phyloP scores from a whole-genome alignment of 2,113 vertebrate species.

The Pygoscelis adeliae region DNA sequence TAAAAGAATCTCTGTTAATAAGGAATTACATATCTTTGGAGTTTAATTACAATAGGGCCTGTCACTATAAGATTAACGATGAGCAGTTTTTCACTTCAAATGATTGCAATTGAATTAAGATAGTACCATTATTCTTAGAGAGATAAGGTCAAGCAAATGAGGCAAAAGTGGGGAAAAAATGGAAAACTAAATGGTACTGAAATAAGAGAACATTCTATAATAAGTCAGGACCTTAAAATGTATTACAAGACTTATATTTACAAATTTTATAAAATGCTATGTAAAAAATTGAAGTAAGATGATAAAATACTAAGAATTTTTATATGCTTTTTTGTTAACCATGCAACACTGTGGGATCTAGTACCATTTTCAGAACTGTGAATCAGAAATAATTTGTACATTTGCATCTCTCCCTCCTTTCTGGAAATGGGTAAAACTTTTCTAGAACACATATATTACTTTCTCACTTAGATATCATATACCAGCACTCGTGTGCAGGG shows the following conservation, averaged over 20 bases:
- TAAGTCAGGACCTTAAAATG: not conserved
- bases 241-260: not conserved
- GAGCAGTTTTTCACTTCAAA: constrained; percentile 49
- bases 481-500: not conserved
- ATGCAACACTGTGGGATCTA: not conserved
- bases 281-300: not conserved
- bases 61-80: constrained; percentile 50
- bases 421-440: not conserved
- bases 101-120: not conserved
- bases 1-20: constrained; percentile 1
- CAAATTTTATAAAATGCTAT: not conserved
- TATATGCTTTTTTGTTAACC: not conserved
- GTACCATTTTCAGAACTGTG: not conserved
- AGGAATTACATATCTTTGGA: constrained; percentile 41
- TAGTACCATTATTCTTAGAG: constrained; percentile 12
- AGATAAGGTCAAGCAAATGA: constrained; percentile 8
- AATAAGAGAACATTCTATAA: not conserved
- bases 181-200: not conserved
- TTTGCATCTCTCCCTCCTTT: not conserved
- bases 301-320: not conserved
- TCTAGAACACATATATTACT: not conserved
- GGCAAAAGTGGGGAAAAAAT: not conserved
- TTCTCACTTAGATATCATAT: not conserved
- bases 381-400: not conserved
- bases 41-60: constrained; percentile 55